These are phyloP conservation scores for Ischnus inquisitorius DNA, from an alignment of 2,888 invertebrate species.

Conservation along the genomic window DNA sequence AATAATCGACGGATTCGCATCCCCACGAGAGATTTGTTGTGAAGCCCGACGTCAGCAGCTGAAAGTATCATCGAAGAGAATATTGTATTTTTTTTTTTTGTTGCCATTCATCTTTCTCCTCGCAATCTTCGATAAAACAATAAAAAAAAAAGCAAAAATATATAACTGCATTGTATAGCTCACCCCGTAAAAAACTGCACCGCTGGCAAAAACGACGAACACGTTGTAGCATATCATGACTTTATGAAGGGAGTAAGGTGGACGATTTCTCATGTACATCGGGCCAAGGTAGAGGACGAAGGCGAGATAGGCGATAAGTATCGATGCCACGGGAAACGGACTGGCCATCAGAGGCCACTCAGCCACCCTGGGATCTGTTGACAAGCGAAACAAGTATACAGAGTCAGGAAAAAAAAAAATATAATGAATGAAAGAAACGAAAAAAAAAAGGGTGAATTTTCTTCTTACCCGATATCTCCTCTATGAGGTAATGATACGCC, in stretches of 20 bases:
- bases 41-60: constrained; percentile 90
- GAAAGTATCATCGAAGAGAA: constrained; percentile 73
- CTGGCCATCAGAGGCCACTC: constrained; percentile 81
- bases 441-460: background rate
- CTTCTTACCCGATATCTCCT: constrained; percentile 81
- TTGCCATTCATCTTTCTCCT: background rate
- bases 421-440: background rate
- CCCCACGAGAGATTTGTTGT: constrained; percentile 88
- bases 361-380: constrained; percentile 81
- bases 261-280: constrained; percentile 79
- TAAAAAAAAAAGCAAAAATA: background rate
- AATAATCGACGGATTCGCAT: constrained; percentile 91
- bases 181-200: constrained; percentile 90
- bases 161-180: constrained; percentile 78
- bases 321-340: constrained; percentile 78
- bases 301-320: constrained; percentile 77
- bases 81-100: constrained; percentile 13
- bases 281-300: constrained; percentile 81
- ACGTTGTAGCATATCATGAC: constrained; percentile 82
- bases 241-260: constrained; percentile 78
- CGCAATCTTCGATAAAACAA: background rate
- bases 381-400: background rate
- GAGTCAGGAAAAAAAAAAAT: background rate
- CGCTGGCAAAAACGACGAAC: constrained; percentile 88
- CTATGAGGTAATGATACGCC: constrained; percentile 80